phyloP scores from a whole-genome alignment of 1,140 invertebrate genomes.

The Achatina immaculata region DNA sequence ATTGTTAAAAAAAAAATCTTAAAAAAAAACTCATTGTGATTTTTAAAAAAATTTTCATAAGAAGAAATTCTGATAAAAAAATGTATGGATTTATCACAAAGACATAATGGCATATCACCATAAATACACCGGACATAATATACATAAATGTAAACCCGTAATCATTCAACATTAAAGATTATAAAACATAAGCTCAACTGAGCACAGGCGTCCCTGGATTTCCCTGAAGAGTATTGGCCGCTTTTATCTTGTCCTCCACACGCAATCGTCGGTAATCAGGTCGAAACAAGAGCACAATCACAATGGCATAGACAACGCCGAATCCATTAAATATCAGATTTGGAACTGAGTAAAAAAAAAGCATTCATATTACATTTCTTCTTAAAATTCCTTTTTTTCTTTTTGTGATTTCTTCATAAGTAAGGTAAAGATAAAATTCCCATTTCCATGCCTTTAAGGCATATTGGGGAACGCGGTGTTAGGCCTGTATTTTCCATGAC shows the following conservation, averaged over 20 bases:
- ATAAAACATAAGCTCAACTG: neutral
- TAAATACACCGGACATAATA: neutral
- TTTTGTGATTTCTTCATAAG: too few relatives aligned
- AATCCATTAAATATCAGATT: conserved; percentile 25
- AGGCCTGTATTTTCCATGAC: too few relatives aligned
- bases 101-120: too few relatives aligned
- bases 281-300: conserved; percentile 28
- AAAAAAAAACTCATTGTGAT: too few relatives aligned
- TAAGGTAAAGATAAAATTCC: too few relatives aligned
- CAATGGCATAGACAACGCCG: conserved; percentile 10
- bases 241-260: neutral
- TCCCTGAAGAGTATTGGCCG: neutral
- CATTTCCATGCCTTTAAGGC: too few relatives aligned
- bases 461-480: too few relatives aligned
- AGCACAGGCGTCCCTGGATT: neutral
- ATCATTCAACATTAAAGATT: neutral
- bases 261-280: conserved; percentile 22
- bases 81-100: too few relatives aligned
- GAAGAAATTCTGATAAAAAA: too few relatives aligned
- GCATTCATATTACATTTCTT: neutral
- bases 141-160: neutral
- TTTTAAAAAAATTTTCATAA: too few relatives aligned
- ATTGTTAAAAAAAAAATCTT: too few relatives aligned
- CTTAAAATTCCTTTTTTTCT: neutral
- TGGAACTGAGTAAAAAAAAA: conserved; percentile 15